Evolutionary conservation across 2,113 vertebrate genomes (phyloP), one percentile per base, ranked within the genome.

Genomic region (Limanda limanda): DNA sequence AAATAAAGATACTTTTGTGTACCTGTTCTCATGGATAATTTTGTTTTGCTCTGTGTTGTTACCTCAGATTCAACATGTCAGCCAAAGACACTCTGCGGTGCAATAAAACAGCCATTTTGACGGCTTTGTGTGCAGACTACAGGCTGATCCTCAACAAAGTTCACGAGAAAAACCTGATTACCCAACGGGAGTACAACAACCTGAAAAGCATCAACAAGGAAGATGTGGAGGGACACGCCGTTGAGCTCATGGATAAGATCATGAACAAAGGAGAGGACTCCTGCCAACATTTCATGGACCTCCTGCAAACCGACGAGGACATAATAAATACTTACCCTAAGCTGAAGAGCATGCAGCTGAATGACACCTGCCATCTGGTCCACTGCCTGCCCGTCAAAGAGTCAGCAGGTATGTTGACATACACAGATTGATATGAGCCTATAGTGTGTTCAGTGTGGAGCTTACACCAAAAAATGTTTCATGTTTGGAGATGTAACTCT

Each of bases 181-280:
- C 89, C 2, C 0, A 0, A 0, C 77, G 91, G 0, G 93, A 94
- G 2, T 93, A 93, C 83, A 51, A 3, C 2, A 91, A 89, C n/a
- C 83, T 93, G 0, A 87, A 80, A n/a, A 11, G 27, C 35, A 91
- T 86, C 54, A n/a, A 21, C 2, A 73, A 18, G 0, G 75, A 23
- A 18, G 6, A 78, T 0, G 15, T 3, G 0, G 88, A 87, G 66
- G 42, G 57, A 0, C 72, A 79, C 5, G 62, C 87, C 1, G 13
- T 3, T 4, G 64, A 73, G 13, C 82, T 94, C 0, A 58, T 94
- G 79, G 93, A 94, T 73, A 93, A 64, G 64, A 52, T 94, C 10
- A 62, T 89, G 66, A 48, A 65, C 64, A 94, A 93, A 82, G 90
- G 88, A 73, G 89, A 93, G 3, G 13, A 68, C 0, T 23, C 0